Percentiles rank a stretch among this genome's conserved stretches.
These are phyloP conservation scores for Choloepus hoffmanni DNA, from an alignment of 2,113 vertebrate species.

Conservation along the genomic window DNA sequence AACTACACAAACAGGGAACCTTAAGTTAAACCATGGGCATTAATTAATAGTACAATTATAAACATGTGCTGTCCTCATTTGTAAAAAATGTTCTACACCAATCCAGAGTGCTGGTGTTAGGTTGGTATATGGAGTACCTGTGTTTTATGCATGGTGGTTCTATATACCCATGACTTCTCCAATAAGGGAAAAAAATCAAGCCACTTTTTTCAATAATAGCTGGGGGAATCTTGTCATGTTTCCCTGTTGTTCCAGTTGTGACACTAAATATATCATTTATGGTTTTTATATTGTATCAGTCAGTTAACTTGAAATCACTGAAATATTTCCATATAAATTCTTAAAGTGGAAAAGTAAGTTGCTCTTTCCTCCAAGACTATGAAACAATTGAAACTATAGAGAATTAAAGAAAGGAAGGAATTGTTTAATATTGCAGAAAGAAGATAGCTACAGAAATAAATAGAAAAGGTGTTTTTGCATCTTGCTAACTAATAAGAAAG, in stretches of 20 bases:
- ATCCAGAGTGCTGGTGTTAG: too few species aligned
- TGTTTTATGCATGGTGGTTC: too few species aligned
- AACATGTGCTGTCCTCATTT: too few species aligned
- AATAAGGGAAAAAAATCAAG: background rate
- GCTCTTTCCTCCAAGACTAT: background rate
- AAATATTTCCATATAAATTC: constrained; percentile 44
- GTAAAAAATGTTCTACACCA: too few species aligned
- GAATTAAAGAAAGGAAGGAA: background rate
- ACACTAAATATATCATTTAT: background rate
- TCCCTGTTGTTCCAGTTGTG: background rate
- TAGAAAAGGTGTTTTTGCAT: background rate
- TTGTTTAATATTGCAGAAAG: background rate
- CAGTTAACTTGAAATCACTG: background rate
- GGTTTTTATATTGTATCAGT: background rate
- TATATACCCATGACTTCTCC: too few species aligned
- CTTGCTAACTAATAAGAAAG: constrained; percentile 32
- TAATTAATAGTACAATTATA: too few species aligned
- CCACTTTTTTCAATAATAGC: too few species aligned
- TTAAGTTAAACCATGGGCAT: too few species aligned
- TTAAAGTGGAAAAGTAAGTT: background rate
- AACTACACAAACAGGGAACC: too few species aligned
- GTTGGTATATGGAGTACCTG: too few species aligned
- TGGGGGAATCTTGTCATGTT: background rate
- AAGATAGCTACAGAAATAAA: background rate
- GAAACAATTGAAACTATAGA: background rate